Percentiles rank a stretch among this genome's conserved stretches.
Conservation (phyloP, 2,888 invertebrate genomes). For the Melanostoma mellinum region DNA sequence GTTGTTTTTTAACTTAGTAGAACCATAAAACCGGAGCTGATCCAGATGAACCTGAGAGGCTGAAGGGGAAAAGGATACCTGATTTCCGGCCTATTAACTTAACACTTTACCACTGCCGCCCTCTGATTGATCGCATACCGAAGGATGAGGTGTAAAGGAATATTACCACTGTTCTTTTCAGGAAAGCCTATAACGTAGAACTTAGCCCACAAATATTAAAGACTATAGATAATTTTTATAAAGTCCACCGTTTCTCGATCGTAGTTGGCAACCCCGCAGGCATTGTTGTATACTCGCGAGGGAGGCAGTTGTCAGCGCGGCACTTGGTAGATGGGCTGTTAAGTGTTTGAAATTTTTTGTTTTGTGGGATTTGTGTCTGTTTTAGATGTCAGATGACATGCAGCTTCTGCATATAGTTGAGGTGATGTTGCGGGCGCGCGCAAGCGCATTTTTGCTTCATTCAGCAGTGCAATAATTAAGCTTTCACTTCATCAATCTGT, state of each 20-base stretch:
- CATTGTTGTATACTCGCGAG: conserved; percentile 19
- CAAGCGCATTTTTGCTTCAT: conserved; percentile 15
- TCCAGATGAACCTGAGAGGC: no score
- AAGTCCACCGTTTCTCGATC: neutral
- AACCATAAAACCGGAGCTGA: no score
- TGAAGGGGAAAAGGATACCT: no score
- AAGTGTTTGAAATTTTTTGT: conserved; percentile 52
- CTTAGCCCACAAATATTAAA: no score
- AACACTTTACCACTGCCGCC: no score
- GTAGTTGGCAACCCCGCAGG: neutral
- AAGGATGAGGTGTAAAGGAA: no score
- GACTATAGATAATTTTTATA: no score
- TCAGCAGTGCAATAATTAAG: conserved; percentile 57
- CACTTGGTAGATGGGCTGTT: conserved; percentile 48
- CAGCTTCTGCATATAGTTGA: conserved; percentile 57
- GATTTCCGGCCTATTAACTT: no score
- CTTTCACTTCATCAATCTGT: conserved; percentile 72
- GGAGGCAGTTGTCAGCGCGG: conserved; percentile 57
- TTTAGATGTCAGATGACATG: conserved; percentile 64
- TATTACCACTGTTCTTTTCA: no score
- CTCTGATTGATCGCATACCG: no score
- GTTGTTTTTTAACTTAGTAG: no score
- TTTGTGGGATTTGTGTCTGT: conserved; percentile 59
- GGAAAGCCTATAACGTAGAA: no score
- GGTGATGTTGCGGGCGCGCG: conserved; percentile 36